phyloP scores from a whole-genome alignment of 2,113 vertebrate genomes.

The Prunella fulvescens region DNA sequence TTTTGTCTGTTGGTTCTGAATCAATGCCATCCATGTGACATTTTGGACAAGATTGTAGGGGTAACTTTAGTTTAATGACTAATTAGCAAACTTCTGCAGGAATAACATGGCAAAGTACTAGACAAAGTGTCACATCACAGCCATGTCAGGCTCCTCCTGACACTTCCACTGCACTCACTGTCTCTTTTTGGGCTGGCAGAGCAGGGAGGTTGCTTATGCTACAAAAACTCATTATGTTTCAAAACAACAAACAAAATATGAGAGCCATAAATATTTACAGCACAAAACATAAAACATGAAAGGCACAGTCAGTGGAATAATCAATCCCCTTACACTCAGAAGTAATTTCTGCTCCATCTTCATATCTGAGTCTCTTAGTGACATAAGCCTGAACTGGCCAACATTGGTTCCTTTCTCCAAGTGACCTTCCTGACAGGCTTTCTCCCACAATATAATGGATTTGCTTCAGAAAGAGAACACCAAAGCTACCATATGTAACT shows the following conservation, averaged over 20 bases:
- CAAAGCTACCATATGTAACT: not conserved
- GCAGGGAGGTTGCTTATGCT: not conserved
- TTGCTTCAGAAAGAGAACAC: not conserved
- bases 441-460: not conserved
- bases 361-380: not conserved
- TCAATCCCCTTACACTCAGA: not conserved
- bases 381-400: not conserved
- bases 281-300: not conserved
- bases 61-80: constrained; percentile 29
- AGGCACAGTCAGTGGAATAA: not conserved
- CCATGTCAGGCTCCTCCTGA: not conserved
- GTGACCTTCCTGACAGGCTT: not conserved
- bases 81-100: constrained; percentile 44
- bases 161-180: not conserved
- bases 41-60: not conserved
- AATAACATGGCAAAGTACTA: not conserved
- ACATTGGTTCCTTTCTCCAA: not conserved
- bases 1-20: not conserved
- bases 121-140: not conserved
- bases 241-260: constrained; percentile 2
- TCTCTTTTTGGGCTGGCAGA: not conserved
- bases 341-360: not conserved
- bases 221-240: not conserved
- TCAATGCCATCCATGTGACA: not conserved
- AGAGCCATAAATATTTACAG: constrained; percentile 21